phyloP scores from a whole-genome alignment of 2,797 vertebrate genomes.

The Channallabes apus region DNA sequence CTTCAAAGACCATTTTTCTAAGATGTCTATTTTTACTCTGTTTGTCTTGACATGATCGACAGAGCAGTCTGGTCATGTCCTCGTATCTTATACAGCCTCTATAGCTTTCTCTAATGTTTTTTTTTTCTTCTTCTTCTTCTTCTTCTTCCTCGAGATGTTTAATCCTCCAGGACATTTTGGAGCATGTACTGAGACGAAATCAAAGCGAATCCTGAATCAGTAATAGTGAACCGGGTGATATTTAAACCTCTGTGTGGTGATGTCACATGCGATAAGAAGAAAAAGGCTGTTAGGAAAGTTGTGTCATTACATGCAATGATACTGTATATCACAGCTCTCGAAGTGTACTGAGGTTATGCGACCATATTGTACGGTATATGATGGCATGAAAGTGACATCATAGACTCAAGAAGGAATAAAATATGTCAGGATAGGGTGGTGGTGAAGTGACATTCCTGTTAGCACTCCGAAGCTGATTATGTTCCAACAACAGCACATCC shows the following conservation, averaged over 20 bases:
- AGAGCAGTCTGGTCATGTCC: slow-evolving; percentile 50
- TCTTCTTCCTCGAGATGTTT: neutral
- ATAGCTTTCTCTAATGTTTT: slow-evolving; percentile 17
- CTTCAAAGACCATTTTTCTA: slow-evolving; percentile 52
- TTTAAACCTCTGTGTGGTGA: neutral
- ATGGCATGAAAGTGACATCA: neutral
- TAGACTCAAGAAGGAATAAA: neutral
- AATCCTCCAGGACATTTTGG: neutral
- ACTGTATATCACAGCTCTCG: neutral
- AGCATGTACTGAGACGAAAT: neutral
- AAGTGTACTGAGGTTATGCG: neutral
- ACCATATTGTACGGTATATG: neutral
- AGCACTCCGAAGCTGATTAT: neutral
- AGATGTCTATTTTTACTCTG: slow-evolving; percentile 24
- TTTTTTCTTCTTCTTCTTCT: too few species aligned
- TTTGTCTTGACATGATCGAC: slow-evolving; percentile 48
- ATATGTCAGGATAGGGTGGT: neutral
- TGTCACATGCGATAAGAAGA: neutral
- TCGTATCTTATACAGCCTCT: slow-evolving; percentile 22
- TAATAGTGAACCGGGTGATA: too few species aligned
- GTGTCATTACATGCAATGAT: neutral
- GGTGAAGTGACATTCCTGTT: neutral
- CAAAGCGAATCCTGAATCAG: neutral
- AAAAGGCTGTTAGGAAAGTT: neutral
- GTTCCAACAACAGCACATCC: neutral